A percentile compares a stretch with the other conserved stretches of the same genome.
phyloP scores from a whole-genome alignment of 2,888 invertebrate species.

The Synanthedon myopaeformis region DNA sequence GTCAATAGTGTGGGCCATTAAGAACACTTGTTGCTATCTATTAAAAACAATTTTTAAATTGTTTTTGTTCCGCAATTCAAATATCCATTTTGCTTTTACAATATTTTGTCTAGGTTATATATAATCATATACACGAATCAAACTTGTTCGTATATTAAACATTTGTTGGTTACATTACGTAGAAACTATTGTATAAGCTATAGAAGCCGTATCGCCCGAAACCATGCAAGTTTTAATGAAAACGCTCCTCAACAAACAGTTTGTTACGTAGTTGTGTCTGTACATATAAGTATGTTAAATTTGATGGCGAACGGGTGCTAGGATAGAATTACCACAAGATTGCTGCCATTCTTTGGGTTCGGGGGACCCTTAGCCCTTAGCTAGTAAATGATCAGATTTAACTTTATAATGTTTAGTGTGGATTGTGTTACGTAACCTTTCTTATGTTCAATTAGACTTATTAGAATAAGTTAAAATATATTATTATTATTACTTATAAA shows the following conservation, averaged over 20 bases:
- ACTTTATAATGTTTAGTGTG: background rate
- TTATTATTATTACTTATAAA: too few relatives aligned
- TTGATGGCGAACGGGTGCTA: conserved; percentile 14
- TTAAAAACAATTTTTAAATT: too few relatives aligned
- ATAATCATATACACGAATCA: too few relatives aligned
- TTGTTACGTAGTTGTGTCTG: background rate
- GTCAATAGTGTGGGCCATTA: too few relatives aligned
- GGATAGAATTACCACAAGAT: conserved; percentile 54
- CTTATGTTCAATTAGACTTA: background rate
- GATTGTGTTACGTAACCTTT: background rate
- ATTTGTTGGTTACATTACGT: too few relatives aligned
- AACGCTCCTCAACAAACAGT: conserved; percentile 30
- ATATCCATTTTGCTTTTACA: too few relatives aligned
- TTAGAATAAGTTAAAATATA: background rate
- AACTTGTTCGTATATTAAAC: too few relatives aligned
- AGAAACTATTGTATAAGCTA: too few relatives aligned
- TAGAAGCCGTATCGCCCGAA: conserved; percentile 16
- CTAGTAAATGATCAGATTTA: background rate
- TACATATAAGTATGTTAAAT: background rate
- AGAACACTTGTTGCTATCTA: too few relatives aligned
- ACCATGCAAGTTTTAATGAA: conserved; percentile 63
- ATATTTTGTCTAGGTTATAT: too few relatives aligned
- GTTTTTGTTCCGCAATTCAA: too few relatives aligned
- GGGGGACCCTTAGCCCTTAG: conserved; percentile 16
- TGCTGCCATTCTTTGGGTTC: conserved; percentile 47